Percentiles rank a stretch among this genome's conserved stretches.
phyloP scores from a whole-genome alignment of 2,797 vertebrate species.

The Phyllotis vaccarum region DNA sequence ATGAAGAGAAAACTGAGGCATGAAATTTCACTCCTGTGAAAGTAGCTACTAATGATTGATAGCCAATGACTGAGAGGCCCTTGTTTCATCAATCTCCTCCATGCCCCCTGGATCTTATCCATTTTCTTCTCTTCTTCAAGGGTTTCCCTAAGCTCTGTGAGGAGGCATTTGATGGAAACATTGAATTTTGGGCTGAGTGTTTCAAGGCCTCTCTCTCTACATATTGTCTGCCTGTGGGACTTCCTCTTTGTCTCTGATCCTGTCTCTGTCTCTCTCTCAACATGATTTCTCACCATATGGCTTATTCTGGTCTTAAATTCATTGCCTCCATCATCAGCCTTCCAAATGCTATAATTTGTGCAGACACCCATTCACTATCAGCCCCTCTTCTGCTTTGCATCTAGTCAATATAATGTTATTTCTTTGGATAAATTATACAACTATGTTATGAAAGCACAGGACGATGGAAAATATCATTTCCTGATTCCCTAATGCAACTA shows the following conservation, averaged over 20 bases:
- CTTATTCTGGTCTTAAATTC: not conserved
- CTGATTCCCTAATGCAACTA: not conserved
- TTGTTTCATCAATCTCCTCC: too few relatives aligned
- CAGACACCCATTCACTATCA: not conserved
- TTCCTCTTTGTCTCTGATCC: not conserved
- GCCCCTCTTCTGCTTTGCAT: not conserved
- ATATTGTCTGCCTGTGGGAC: not conserved
- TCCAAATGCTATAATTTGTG: not conserved
- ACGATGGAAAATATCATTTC: not conserved
- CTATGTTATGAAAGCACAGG: not conserved
- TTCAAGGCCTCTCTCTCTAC: not conserved
- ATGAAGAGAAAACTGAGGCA: not conserved
- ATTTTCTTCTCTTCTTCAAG: too few relatives aligned
- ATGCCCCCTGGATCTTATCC: too few relatives aligned
- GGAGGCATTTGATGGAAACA: too few relatives aligned
- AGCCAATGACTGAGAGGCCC: not conserved
- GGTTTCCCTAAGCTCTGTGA: too few relatives aligned
- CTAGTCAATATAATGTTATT: not conserved
- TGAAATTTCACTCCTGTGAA: not conserved
- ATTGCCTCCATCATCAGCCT: too few relatives aligned
- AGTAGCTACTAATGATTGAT: not conserved
- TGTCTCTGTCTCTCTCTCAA: not conserved
- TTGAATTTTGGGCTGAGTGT: not conserved
- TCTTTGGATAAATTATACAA: not conserved
- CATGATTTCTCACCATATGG: not conserved